Evolutionary conservation across 2,888 invertebrate genomes (phyloP).

Genomic region (Idaea aversata): DNA sequence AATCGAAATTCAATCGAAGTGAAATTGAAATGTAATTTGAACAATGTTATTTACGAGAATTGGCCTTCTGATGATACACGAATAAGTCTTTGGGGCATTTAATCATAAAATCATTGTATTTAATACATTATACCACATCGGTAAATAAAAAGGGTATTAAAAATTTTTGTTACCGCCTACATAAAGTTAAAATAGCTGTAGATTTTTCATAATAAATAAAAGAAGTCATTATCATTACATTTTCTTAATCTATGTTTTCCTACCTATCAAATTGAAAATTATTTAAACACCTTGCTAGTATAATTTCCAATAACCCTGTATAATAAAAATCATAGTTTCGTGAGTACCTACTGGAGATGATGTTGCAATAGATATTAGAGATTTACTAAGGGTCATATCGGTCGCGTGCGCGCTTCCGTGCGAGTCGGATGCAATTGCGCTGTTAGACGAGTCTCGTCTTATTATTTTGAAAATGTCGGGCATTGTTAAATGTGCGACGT

Average conservation of each 20-base stretch:
- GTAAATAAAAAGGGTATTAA: neutral
- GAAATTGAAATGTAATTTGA: too few species aligned
- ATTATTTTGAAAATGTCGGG: too few species aligned
- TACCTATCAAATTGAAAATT: slow-evolving; percentile 1
- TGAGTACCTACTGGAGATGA: neutral
- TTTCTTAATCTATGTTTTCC: slow-evolving; percentile 18
- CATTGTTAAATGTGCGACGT: too few species aligned
- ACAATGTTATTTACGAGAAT: too few species aligned
- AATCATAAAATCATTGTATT: neutral
- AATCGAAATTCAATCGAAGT: too few species aligned
- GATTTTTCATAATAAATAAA: slow-evolving; percentile 27
- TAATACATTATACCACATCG: neutral
- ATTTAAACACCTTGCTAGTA: slow-evolving; percentile 1
- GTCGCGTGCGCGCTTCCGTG: too few species aligned
- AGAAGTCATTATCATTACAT: slow-evolving; percentile 18
- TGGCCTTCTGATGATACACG: slow-evolving; percentile 5
- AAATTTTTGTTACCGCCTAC: slow-evolving; percentile 3
- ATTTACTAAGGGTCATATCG: neutral
- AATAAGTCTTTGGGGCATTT: slow-evolving; percentile 16
- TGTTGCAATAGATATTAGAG: neutral
- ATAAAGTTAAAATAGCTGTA: slow-evolving; percentile 21
- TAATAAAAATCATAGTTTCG: neutral
- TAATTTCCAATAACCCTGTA: neutral
- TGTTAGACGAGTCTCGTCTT: too few species aligned
- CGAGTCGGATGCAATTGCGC: too few species aligned